Evolutionary conservation across 2,797 vertebrate species (phyloP).

Genomic region (Eulemur mongoz): DNA sequence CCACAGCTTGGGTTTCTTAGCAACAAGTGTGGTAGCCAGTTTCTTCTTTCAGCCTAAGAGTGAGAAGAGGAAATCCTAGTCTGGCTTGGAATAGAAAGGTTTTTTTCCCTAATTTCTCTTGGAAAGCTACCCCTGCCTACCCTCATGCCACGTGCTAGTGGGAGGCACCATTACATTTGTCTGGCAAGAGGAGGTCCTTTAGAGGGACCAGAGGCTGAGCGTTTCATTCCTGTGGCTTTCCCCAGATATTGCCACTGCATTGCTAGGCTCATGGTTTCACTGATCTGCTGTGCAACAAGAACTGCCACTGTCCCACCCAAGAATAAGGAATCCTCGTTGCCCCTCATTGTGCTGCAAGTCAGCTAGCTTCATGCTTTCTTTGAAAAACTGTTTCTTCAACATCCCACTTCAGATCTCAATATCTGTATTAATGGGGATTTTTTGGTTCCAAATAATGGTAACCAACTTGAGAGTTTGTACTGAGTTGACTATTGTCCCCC

Average conservation of each 20-base stretch:
- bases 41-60: not conserved
- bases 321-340: not conserved
- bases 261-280: not conserved
- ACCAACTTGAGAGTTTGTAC: not conserved
- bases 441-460: not conserved
- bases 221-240: not conserved
- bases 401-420: not conserved
- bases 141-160: not conserved
- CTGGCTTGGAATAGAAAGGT: not conserved
- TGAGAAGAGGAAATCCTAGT: not conserved
- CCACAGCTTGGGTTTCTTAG: not conserved
- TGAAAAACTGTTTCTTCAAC: not conserved
- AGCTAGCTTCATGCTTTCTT: not conserved
- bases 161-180: not conserved
- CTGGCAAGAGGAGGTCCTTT: not conserved
- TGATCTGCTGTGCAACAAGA: not conserved
- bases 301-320: not conserved
- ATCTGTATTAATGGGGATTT: not conserved
- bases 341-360: not conserved
- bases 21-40: rapidly evolving
- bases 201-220: not conserved
- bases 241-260: not conserved
- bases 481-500: not conserved
- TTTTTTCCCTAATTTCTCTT: not conserved
- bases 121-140: not conserved